phyloP scores from a whole-genome alignment of 1,140 invertebrate species.

The Ceratosolen solmsi region DNA sequence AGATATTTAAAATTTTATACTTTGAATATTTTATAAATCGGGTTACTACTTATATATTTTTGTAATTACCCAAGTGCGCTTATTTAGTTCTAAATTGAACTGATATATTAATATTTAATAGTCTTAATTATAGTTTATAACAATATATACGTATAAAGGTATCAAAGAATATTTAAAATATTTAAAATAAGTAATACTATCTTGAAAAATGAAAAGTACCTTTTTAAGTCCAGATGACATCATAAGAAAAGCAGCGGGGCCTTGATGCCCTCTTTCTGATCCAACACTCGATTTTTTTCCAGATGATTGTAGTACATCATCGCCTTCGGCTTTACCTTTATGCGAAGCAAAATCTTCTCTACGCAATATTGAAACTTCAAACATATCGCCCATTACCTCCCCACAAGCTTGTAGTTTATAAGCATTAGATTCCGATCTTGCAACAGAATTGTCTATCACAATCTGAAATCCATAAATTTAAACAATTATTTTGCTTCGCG shows the following conservation, averaged over 20 bases:
- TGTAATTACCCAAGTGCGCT: no score
- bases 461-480: constrained; percentile 70
- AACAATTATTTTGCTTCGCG: background rate
- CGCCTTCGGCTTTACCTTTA: constrained; percentile 84
- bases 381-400: constrained; percentile 87
- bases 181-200: no score
- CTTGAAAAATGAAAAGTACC: no score
- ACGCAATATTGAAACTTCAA: constrained; percentile 91
- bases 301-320: constrained; percentile 87
- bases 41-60: no score
- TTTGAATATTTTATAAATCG: no score
- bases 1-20: no score
- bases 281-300: constrained; percentile 80
- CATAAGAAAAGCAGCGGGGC: constrained; percentile 92
- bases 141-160: no score
- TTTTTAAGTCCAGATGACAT: constrained; percentile 90
- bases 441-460: constrained; percentile 93
- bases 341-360: constrained; percentile 89
- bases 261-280: constrained; percentile 87
- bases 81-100: no score
- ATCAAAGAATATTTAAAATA: no score
- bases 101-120: no score
- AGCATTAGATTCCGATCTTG: constrained; percentile 77
- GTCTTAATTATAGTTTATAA: no score
- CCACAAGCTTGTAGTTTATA: constrained; percentile 82